These are phyloP conservation scores for Sphaeridia pumilis DNA, from an alignment of 2,888 invertebrate genomes.

Conservation along the genomic window DNA sequence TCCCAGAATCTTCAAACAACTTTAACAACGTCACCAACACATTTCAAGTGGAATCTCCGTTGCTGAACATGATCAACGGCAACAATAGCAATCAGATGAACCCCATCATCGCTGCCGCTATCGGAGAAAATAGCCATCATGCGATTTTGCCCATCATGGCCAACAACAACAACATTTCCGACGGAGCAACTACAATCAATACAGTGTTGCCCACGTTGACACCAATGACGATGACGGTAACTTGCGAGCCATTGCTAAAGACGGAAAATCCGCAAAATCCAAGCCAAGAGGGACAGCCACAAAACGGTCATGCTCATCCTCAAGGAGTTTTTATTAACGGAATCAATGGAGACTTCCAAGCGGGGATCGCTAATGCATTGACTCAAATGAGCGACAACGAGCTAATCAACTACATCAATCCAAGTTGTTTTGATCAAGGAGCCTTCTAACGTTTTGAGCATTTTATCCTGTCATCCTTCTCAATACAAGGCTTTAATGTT, in stretches of 20 bases:
- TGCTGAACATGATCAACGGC: conserved; percentile 1
- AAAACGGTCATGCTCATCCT: neutral
- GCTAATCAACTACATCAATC: conserved; percentile 76
- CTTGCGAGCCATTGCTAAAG: conserved; percentile 3
- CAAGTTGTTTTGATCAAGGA: conserved; percentile 67
- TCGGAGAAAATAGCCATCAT: neutral
- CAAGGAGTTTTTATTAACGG: too few relatives aligned
- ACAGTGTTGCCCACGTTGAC: neutral
- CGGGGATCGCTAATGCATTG: conserved; percentile 40
- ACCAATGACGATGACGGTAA: neutral
- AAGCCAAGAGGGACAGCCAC: neutral
- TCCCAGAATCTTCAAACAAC: neutral
- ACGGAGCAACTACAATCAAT: neutral
- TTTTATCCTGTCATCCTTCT: too few relatives aligned
- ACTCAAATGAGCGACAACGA: conserved; percentile 79
- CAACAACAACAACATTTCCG: too few relatives aligned
- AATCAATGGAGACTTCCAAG: conserved; percentile 25
- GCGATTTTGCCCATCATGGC: neutral
- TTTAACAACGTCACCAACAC: neutral
- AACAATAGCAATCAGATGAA: neutral
- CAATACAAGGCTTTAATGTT: too few relatives aligned
- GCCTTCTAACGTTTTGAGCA: too few relatives aligned
- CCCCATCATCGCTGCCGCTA: too few relatives aligned
- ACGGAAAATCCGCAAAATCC: neutral
- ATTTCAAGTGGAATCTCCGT: neutral